Evolutionary conservation across 2,888 invertebrate species (phyloP).

Genomic region (Anagyrus pseudococci): DNA sequence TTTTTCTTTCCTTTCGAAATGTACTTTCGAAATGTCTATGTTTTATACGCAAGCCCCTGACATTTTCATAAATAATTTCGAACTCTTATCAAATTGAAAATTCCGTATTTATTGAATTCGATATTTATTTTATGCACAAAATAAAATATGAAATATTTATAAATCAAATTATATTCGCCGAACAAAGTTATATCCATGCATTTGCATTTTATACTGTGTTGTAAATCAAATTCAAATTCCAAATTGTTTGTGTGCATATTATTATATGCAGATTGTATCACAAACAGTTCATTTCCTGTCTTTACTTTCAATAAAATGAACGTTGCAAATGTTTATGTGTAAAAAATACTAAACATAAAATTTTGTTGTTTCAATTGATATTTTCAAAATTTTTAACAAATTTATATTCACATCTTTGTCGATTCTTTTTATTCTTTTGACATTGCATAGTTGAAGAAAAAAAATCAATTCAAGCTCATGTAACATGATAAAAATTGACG

Average conservation of each 20-base stretch:
- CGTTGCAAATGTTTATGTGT: background rate
- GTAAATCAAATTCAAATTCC: too few relatives aligned
- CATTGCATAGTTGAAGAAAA: background rate
- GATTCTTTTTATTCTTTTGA: background rate
- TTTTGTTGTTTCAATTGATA: background rate
- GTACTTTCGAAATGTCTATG: background rate
- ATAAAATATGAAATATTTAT: background rate
- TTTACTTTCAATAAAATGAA: background rate
- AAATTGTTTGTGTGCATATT: too few relatives aligned
- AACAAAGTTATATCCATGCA: too few relatives aligned
- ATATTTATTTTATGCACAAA: background rate
- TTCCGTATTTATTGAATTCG: background rate
- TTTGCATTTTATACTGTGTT: too few relatives aligned
- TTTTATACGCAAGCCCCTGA: background rate
- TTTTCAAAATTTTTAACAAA: too few relatives aligned
- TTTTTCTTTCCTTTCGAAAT: too few relatives aligned
- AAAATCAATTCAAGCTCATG: constrained; percentile 23
- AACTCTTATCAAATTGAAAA: background rate
- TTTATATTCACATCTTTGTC: too few relatives aligned
- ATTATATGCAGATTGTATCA: too few relatives aligned
- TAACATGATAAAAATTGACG: constrained; percentile 27
- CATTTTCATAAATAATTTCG: background rate
- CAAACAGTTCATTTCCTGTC: background rate
- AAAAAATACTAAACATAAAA: background rate
- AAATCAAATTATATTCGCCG: too few relatives aligned